These are phyloP conservation scores for Acomys russatus DNA, from an alignment of 2,797 vertebrate species.

Conservation along the genomic window DNA sequence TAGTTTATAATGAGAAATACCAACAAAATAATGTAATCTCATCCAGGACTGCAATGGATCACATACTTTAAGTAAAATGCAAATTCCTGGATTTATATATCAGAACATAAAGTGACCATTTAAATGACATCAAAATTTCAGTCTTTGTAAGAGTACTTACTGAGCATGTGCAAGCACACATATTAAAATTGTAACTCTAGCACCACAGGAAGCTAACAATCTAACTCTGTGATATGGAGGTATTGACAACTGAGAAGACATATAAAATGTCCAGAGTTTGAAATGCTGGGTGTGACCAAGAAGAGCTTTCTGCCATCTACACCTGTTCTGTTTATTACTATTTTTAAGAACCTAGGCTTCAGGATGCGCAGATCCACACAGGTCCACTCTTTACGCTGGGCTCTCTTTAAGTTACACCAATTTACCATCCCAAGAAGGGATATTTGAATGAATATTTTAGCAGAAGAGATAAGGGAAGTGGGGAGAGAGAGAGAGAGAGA, in stretches of 20 bases:
- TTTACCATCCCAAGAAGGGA: slow-evolving; percentile 15
- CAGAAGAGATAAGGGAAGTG: background rate
- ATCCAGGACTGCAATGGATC: background rate
- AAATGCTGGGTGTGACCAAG: background rate
- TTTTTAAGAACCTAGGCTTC: background rate
- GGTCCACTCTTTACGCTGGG: background rate
- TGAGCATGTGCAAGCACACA: background rate
- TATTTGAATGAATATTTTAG: slow-evolving; percentile 53
- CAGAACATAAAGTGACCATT: background rate
- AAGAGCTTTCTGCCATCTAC: slow-evolving; percentile 11
- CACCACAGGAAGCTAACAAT: background rate
- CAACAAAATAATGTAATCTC: slow-evolving; percentile 47
- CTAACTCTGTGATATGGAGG: slow-evolving; percentile 18
- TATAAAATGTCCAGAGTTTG: background rate
- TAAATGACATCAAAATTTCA: background rate
- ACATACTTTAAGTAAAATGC: background rate
- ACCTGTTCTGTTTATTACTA: background rate
- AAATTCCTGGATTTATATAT: slow-evolving; percentile 40
- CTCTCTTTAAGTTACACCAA: background rate
- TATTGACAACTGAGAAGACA: slow-evolving; percentile 17
- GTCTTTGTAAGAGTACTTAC: background rate
- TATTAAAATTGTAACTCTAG: background rate
- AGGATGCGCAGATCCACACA: background rate
- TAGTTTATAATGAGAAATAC: slow-evolving; percentile 28
- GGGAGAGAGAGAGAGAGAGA: background rate